These are phyloP conservation scores for Pedetes capensis DNA, from an alignment of 2,113 vertebrate species.

Conservation along the genomic window DNA sequence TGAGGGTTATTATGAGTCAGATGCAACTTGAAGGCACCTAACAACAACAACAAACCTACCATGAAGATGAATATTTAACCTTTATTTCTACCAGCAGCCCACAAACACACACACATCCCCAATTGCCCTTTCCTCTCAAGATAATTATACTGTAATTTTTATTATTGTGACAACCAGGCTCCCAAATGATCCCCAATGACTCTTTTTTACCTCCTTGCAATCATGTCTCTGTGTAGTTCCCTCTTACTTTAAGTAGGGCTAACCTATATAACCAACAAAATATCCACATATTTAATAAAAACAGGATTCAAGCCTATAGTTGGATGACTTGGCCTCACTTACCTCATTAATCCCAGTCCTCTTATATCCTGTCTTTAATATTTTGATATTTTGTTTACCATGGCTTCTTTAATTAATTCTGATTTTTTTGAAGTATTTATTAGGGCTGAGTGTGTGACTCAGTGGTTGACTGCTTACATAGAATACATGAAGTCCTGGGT, in stretches of 20 bases:
- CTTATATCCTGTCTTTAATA: not conserved
- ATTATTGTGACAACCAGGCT: not conserved
- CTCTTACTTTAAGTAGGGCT: not conserved
- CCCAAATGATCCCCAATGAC: not conserved
- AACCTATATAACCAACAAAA: not conserved
- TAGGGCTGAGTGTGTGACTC: not conserved
- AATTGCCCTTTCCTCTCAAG: not conserved
- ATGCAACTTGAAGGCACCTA: too few relatives aligned
- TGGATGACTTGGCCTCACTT: not conserved
- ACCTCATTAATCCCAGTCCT: not conserved
- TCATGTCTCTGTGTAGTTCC: not conserved
- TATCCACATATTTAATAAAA: not conserved
- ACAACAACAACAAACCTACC: too few relatives aligned
- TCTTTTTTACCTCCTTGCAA: not conserved
- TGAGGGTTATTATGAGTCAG: too few relatives aligned
- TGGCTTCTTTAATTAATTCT: not conserved
- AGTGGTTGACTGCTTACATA: not conserved
- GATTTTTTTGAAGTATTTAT: not conserved
- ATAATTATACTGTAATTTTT: not conserved
- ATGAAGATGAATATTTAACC: not conserved
- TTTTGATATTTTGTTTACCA: not conserved
- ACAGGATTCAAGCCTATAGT: not conserved
- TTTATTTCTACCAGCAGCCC: not conserved
- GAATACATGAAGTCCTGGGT: too few relatives aligned
- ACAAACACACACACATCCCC: not conserved